Evolutionary conservation across 2,888 invertebrate species (phyloP).

Genomic region (Troilus luridus): DNA sequence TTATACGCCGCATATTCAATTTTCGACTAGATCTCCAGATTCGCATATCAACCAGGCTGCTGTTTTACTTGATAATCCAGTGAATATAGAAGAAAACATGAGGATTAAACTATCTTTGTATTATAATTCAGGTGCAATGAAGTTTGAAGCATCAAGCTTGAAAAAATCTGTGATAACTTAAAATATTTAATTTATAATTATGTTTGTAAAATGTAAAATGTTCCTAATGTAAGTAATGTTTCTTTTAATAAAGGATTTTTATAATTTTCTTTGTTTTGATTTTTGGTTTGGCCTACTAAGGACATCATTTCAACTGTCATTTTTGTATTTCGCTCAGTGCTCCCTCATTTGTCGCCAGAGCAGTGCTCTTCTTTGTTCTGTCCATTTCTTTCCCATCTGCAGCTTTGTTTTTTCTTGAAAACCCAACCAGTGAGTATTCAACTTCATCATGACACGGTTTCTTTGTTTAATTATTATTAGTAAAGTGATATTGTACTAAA

Average conservation of each 20-base stretch:
- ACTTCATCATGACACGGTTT: no score
- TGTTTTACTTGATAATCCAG: slow-evolving; percentile 69
- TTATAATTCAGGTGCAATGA: slow-evolving; percentile 51
- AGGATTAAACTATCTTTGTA: not conserved
- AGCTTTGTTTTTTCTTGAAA: no score
- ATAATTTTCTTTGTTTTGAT: not conserved
- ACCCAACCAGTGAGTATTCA: no score
- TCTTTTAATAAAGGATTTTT: not conserved
- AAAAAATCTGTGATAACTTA: not conserved
- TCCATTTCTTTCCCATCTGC: no score
- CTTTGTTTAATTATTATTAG: no score
- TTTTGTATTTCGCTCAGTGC: no score
- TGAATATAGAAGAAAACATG: not conserved
- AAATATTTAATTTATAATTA: not conserved
- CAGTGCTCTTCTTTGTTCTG: no score
- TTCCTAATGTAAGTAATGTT: not conserved
- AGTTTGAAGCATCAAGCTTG: not conserved
- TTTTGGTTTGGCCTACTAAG: no score
- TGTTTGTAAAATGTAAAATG: not conserved
- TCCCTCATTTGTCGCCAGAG: no score
- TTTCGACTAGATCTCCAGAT: slow-evolving; percentile 70
- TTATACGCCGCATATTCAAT: slow-evolving; percentile 69
- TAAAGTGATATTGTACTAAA: no score
- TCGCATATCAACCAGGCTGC: slow-evolving; percentile 72
- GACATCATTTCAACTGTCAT: no score